These are phyloP conservation scores for Chiridota heheva DNA, from an alignment of 35 echinoderm and acorn worm species.

Conservation along the genomic window DNA sequence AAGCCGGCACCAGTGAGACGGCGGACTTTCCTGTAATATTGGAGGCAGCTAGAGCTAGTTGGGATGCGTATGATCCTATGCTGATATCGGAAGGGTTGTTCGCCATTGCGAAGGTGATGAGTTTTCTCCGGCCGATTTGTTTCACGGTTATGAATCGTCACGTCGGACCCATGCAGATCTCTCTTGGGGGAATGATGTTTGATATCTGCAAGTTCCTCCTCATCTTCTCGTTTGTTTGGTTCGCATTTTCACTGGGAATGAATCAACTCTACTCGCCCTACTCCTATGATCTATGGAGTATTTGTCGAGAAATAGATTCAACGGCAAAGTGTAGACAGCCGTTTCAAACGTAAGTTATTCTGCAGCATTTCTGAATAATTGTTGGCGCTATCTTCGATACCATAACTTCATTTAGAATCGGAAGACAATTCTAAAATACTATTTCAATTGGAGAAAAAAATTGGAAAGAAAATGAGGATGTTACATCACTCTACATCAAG, in stretches of 20 bases:
- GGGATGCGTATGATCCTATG: constrained; percentile 69
- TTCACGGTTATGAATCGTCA: constrained; percentile 94
- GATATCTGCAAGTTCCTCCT: constrained; percentile 96
- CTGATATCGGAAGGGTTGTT: constrained; percentile 89
- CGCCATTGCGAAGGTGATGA: constrained; percentile 95
- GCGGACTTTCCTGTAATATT: neutral
- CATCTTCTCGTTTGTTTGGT: constrained; percentile 98
- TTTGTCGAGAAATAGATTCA: constrained; percentile 46
- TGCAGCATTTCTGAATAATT: neutral
- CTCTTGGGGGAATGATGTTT: constrained; percentile 97
- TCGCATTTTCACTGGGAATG: constrained; percentile 97
- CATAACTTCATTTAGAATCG: neutral
- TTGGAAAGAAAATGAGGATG: too few species aligned
- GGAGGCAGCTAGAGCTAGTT: constrained; percentile 37
- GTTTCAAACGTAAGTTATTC: constrained; percentile 80
- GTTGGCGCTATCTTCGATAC: neutral
- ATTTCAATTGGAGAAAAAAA: too few species aligned
- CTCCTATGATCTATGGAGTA: constrained; percentile 28
- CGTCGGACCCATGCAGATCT: constrained; percentile 99
- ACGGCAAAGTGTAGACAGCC: constrained; percentile 65
- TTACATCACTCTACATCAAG: too few species aligned
- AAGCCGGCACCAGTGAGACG: neutral
- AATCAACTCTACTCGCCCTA: constrained; percentile 95
- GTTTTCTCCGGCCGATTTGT: constrained; percentile 83
- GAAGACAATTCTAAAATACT: too few species aligned